A percentile compares a stretch with the other conserved stretches of the same genome.
Evolutionary conservation across 2,113 vertebrate species (phyloP).

Genomic region (Erythrolamprus reginae): DNA sequence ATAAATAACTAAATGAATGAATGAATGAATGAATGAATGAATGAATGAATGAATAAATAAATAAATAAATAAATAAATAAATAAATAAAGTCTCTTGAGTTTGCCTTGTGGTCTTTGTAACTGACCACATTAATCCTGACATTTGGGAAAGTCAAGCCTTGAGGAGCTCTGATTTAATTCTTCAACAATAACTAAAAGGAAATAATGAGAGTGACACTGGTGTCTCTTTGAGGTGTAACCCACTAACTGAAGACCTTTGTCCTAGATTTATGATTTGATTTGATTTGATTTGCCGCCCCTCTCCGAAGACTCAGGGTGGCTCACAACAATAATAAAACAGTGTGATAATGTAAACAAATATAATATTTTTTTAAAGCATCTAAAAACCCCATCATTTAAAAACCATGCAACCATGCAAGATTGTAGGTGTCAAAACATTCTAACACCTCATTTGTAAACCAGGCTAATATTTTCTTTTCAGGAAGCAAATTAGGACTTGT

Average conservation of each 20-base stretch:
- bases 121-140: neutral
- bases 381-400: too few species aligned
- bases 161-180: neutral
- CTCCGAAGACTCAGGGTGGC: too few species aligned
- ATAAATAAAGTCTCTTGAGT: neutral
- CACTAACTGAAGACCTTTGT: neutral
- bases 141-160: neutral
- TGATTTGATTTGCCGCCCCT: too few species aligned
- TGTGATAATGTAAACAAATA: too few species aligned
- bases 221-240: neutral
- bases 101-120: neutral
- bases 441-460: neutral
- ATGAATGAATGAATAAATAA: too few species aligned
- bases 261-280: too few species aligned
- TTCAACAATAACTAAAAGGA: neutral
- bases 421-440: neutral
- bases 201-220: neutral
- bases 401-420: too few species aligned
- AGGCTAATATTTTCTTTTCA: neutral
- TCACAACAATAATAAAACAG: too few species aligned
- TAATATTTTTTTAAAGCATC: too few species aligned
- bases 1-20: too few species aligned
- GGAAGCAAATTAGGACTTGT: neutral
- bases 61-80: too few species aligned
- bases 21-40: too few species aligned